Evolutionary conservation across 2,797 vertebrate species (phyloP), one percentile per base, ranked within the genome.

Genomic region (Pogoniulus pusillus): DNA sequence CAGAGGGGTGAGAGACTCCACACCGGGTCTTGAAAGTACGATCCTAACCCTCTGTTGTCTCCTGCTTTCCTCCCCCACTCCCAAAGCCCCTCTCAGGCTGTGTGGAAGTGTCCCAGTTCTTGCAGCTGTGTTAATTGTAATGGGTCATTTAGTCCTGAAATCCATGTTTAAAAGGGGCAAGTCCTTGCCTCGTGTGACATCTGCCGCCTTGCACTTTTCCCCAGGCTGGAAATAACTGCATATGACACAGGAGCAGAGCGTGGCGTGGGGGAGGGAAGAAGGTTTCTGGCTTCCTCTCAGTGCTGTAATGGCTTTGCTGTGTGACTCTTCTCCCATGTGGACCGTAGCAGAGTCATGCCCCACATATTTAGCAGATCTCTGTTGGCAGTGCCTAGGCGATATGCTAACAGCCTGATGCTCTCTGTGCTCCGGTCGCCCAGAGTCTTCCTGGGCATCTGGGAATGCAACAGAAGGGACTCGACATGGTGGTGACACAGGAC

Each of bases 101-200:
- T 88, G 92, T 91, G 91, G 90, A 96, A 95, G 87, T 96, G 94
- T 85, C 94, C 94, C 93, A 80, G 90, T 96, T 96, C 94, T 95
- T 93, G 93, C 79, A 96, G 89, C 96, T 97, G 95, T 96, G 96
- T 95, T 96, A 81, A 96, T 95, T 96, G 95, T 96, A 95, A 96
- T 97, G 96, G 96, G 93, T 95, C 94, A 95, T 94, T 96, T 96
- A 85, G 93, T 95, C 95, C 84, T 92, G 87, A 95, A 97, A 96
- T 96, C 91, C 80, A 89, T 92, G 81, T 92, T 95, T 94, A 85
- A 91, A 95, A 93, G 82, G 70, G 87, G 90, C 83, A 72, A 93
- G 90, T 79, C 91, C 94, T 91, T 89, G 93, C 85, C 90, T 93
- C 71, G 77, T 93, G 85, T 96, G 93, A 93, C 95, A 95, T 91